Evolutionary conservation across 2,797 vertebrate genomes (phyloP).

Genomic region (Phataginus tricuspis): DNA sequence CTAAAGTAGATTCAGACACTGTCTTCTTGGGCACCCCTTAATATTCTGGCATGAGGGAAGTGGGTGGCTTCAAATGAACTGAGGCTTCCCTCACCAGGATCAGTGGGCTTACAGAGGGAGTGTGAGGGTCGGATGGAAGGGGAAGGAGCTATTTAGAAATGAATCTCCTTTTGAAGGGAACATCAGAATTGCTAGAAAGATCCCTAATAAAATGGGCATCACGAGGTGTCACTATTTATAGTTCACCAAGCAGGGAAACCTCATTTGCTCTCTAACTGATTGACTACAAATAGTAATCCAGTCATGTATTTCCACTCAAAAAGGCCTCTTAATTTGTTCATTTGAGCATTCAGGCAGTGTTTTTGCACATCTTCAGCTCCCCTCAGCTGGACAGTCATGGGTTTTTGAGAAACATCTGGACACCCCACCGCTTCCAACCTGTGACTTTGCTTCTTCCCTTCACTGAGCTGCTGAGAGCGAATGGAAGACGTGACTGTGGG

Average conservation of each 20-base stretch:
- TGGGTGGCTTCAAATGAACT: not conserved
- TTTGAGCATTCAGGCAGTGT: slow-evolving; percentile 72
- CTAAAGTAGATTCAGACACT: not conserved
- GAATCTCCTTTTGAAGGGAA: slow-evolving; percentile 37
- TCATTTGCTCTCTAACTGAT: slow-evolving; percentile 78
- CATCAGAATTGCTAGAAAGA: slow-evolving; percentile 40
- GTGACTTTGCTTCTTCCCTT: slow-evolving; percentile 11
- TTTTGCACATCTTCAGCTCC: slow-evolving; percentile 67
- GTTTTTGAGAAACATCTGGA: not conserved
- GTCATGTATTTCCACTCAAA: slow-evolving; percentile 73
- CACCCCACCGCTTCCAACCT: not conserved
- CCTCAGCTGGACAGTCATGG: not conserved
- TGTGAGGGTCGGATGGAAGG: not conserved
- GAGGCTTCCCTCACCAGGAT: not conserved
- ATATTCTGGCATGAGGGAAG: not conserved
- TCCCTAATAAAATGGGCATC: not conserved
- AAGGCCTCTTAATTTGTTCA: slow-evolving; percentile 61
- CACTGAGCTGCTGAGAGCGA: not conserved
- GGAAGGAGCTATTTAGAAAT: not conserved
- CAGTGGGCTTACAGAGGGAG: not conserved
- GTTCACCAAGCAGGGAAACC: not conserved
- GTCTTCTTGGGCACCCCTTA: not conserved
- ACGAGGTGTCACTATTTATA: not conserved
- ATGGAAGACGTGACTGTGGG: not conserved
- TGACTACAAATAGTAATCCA: slow-evolving; percentile 74